Evolutionary conservation across 2,113 vertebrate species (phyloP), one percentile per base, ranked within the genome.

Genomic region (Xyrauchen texanus): DNA sequence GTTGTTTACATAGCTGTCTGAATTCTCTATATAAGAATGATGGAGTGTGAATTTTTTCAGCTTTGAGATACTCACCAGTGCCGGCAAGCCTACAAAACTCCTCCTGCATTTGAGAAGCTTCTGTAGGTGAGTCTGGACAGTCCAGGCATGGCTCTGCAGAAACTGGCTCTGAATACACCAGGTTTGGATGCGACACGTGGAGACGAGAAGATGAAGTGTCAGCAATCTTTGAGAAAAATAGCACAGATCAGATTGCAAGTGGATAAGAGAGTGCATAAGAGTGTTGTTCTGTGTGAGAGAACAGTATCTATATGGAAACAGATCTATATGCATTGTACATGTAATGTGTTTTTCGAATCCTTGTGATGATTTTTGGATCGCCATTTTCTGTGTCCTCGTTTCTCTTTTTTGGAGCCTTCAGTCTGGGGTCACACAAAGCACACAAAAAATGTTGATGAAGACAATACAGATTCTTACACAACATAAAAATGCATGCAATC

Each of bases 351-450:
- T 95, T 98, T 84, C 44, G 49, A 60, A 8, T 98, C 96, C 92
- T 98, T 99, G 85, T 92, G 94, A 87, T 94, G 91, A 88, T 92
- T 94, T 90, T 95, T 95, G 83, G 93, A 89, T 69, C 93, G 90
- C 98, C 96, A 99, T 82, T 94, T 96, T 82, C 21, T 34, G 21
- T 93, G 93, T 42, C 93, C 79, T 88, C 96, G 93, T 87, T 98
- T 99, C 81, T 97, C 96, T 84, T 99, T 99, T 90, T 98, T 98
- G 52, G 94, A 94, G 87, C 94, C 96, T 93, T 98, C 96, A 87
- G 95, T 95, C 81, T 94, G 86, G 78, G 93, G 94, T n/a, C 4
- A 78, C 4, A 51, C 4, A 46, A 42, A 2, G n/a, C 34, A 34
- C 5, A 8, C 47, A 1, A 34, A 34, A 34, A 34, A 46, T 7